Conservation (phyloP, 2,113 vertebrate genomes). For the Laticauda colubrina region DNA sequence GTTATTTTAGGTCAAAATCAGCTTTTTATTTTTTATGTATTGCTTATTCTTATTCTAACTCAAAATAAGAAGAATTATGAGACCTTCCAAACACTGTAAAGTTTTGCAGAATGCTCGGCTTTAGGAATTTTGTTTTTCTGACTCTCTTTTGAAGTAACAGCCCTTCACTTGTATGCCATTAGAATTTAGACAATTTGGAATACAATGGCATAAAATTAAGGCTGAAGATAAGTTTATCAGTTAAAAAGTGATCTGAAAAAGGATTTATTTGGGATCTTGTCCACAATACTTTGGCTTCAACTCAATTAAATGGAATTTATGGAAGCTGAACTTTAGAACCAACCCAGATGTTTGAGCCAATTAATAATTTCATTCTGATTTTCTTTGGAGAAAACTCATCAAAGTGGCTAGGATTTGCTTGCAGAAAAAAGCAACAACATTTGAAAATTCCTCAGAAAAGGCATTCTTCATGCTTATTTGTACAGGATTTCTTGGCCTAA, state of each 20-base stretch:
- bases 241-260: neutral
- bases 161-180: neutral
- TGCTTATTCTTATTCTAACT: neutral
- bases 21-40: neutral
- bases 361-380: neutral
- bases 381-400: neutral
- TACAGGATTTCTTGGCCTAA: neutral
- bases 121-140: neutral
- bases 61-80: neutral
- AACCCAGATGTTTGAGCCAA: neutral
- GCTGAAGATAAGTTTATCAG: neutral
- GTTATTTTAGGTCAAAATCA: neutral
- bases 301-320: neutral
- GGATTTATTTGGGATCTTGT: neutral
- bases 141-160: neutral
- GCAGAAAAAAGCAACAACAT: neutral
- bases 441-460: neutral
- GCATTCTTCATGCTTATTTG: neutral
- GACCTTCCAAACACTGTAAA: neutral
- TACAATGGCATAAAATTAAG: neutral
- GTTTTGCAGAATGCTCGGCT: neutral
- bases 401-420: neutral
- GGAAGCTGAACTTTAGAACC: neutral
- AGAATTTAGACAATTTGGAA: neutral
- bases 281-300: neutral